A percentile compares a stretch with the other conserved stretches of the same genome.
These are phyloP conservation scores for Drosophila kurseongensis DNA, from an alignment of 1,140 invertebrate genomes.

Conservation along the genomic window DNA sequence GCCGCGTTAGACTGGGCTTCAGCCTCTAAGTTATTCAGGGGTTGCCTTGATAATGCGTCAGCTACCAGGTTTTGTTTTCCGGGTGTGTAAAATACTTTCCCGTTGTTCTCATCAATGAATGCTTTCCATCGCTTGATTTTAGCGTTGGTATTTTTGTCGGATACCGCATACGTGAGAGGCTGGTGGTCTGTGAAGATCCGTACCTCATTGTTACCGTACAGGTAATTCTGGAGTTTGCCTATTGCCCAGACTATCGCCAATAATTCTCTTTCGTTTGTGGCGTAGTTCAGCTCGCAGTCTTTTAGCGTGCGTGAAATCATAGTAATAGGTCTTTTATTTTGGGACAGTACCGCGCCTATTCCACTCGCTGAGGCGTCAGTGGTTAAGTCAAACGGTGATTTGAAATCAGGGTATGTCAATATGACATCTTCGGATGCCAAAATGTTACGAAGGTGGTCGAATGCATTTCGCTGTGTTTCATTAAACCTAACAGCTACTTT, in stretches of 20 bases:
- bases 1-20: slow-evolving; percentile 10
- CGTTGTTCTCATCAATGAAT: slow-evolving; percentile 31
- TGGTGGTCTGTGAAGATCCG: slow-evolving; percentile 32
- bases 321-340: slow-evolving; percentile 1
- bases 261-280: slow-evolving; percentile 13
- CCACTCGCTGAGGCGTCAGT: neutral
- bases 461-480: neutral
- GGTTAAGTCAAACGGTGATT: slow-evolving; percentile 7
- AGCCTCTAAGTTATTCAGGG: slow-evolving; percentile 2
- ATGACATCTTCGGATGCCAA: slow-evolving; percentile 17
- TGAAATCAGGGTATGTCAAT: slow-evolving; percentile 13
- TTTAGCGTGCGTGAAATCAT: slow-evolving; percentile 9
- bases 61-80: slow-evolving; percentile 13
- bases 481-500: slow-evolving; percentile 7
- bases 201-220: slow-evolving; percentile 11
- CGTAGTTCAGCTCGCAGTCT: slow-evolving; percentile 6
- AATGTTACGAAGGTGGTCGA: slow-evolving; percentile 7
- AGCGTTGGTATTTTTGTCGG: slow-evolving; percentile 24
- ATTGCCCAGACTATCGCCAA: slow-evolving; percentile 8
- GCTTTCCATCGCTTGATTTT: slow-evolving; percentile 29
- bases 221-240: slow-evolving; percentile 21
- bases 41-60: slow-evolving; percentile 3
- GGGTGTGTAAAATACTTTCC: slow-evolving; percentile 31
- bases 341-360: neutral
- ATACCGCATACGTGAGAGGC: slow-evolving; percentile 19